Conservation (phyloP, 2,113 vertebrate genomes). For the Pelecanus crispus region DNA sequence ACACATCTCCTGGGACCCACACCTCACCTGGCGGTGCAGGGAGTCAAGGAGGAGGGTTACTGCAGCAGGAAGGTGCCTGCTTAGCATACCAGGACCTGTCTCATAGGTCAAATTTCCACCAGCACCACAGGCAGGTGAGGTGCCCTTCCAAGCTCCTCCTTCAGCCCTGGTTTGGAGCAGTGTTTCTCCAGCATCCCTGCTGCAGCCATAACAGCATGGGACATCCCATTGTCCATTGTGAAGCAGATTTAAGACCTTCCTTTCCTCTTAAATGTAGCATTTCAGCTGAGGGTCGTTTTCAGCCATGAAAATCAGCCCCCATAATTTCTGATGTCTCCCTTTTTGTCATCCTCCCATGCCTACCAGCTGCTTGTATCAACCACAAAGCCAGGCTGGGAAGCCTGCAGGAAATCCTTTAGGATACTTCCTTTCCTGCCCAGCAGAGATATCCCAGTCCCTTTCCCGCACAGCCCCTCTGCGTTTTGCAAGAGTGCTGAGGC, state of each 20-base stretch:
- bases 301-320: neutral
- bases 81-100: accelerated
- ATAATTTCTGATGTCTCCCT: neutral
- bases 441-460: neutral
- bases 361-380: neutral
- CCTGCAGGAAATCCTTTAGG: neutral
- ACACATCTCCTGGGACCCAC: neutral
- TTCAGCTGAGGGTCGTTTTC: neutral
- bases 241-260: neutral
- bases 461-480: neutral
- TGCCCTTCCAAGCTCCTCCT: neutral
- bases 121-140: neutral
- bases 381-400: neutral
- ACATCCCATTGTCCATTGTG: neutral
- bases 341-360: neutral
- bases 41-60: neutral
- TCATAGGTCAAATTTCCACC: neutral
- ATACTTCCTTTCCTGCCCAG: conserved; percentile 2
- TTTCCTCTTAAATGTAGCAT: neutral
- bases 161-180: neutral
- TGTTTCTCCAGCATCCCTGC: neutral
- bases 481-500: neutral
- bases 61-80: neutral
- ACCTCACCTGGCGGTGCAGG: neutral
- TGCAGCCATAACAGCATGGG: neutral